Base-by-base conservation (phyloP, 1,140 invertebrate species). In the Kradibia gibbosae region DNA sequence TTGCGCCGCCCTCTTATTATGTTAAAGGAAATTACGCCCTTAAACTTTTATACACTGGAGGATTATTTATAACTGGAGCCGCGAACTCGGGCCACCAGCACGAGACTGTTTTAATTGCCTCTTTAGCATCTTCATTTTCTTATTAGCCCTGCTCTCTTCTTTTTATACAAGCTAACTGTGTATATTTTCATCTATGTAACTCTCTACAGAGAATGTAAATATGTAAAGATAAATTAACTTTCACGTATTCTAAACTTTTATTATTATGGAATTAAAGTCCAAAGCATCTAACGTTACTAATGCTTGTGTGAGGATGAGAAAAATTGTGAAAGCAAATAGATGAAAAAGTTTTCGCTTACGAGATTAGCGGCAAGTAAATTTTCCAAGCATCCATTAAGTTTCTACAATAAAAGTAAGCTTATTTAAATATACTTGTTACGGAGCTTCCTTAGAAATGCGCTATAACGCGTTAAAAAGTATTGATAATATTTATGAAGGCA, bases 1-100 rank as follows among this genome's bases (percentile, higher is more conserved):
- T 83, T 25, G 71, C 48, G 25, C 79, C 81, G 79, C 80, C 81
- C 86, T 86, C 81, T 87, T 85, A 87, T 87, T 87, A 87, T 81
- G 60, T 28, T 73, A 53, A 31, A 65, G 57, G 67, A 73, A 78
- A 79, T 75, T 81, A 34, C 73, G 50, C 45, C 82, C 42, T 70
- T 75, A 10, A 75, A 70, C 79, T 57, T 53, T 55, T 55, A 74
- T 74, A 50, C 10, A 39, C 62, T 67, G n/a, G 31, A 20, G 34
- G 17, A 67, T 65, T 78, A 55, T 71, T 70, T 70, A 78, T 71
- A 70, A 39, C 20, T 28, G n/a, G 39, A 20, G 20, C 20, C 1
- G 39, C 13, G 73, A 13, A 53, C 36, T 3, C 1, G 28, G 42
- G 50, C 71, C 34, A 67, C 7, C 2, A 28, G 34, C n/a, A 22